Percentiles rank a stretch among this genome's conserved stretches.
Evolutionary conservation across 2,888 invertebrate species (phyloP).

Genomic region (Bedellia somnulentella): DNA sequence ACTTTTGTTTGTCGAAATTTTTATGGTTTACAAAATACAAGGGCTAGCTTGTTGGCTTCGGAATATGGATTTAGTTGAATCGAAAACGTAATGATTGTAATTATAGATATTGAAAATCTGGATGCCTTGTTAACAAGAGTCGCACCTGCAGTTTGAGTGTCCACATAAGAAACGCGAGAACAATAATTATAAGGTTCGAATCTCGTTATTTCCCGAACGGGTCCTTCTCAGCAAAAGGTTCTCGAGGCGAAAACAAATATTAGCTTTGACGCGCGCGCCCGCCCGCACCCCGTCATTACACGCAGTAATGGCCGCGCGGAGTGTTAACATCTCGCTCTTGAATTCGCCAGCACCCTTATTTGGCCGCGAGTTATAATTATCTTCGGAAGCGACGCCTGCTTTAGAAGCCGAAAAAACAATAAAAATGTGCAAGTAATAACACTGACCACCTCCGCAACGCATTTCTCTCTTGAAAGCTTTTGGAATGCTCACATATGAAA

Average conservation of each 20-base stretch:
- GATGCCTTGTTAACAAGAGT: not conserved
- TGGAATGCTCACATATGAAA: not conserved
- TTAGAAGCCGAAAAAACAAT: slow-evolving; percentile 2
- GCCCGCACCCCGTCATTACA: slow-evolving; percentile 20
- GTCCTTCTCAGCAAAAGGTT: slow-evolving; percentile 21
- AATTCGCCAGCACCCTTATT: slow-evolving; percentile 20
- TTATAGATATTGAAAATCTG: not conserved
- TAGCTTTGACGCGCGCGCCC: slow-evolving; percentile 35
- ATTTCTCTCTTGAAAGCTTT: not conserved
- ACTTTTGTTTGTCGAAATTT: too few relatives aligned
- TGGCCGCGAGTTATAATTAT: slow-evolving; percentile 35
- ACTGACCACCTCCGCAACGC: not conserved
- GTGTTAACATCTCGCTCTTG: slow-evolving; percentile 30
- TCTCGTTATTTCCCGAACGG: slow-evolving; percentile 30
- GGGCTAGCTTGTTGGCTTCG: too few relatives aligned
- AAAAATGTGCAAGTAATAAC: slow-evolving; percentile 1
- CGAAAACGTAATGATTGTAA: too few relatives aligned
- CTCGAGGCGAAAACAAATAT: slow-evolving; percentile 49
- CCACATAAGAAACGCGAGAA: slow-evolving; percentile 7
- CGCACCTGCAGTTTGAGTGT: slow-evolving; percentile 24
- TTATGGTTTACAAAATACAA: too few relatives aligned
- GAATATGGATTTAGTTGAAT: too few relatives aligned
- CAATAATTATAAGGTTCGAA: slow-evolving; percentile 33
- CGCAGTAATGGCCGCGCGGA: slow-evolving; percentile 18
- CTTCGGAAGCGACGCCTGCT: slow-evolving; percentile 10